Conservation (phyloP, 1,140 invertebrate genomes). For the honey bee (Apis mellifera) region Amel_HAv3.1 CM009937.2:9546001-9546500, state of each 20-base stretch:
- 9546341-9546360: background rate
- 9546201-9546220: background rate
- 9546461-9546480: background rate
- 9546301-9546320: background rate
- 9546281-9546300: background rate
- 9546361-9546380: conserved; percentile 21
- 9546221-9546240: background rate
- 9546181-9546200: background rate
- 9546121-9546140: background rate
- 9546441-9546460: conserved; percentile 5
- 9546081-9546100: too few species aligned
- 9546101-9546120: too few species aligned
- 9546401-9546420: conserved; percentile 47
- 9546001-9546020: background rate
- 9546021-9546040: conserved; percentile 1
- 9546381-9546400: conserved; percentile 25
- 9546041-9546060: too few species aligned
- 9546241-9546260: background rate
- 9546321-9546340: background rate
- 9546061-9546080: too few species aligned
- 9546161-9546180: background rate
- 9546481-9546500: background rate
- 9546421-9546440: conserved; percentile 7
- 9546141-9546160: too few species aligned
- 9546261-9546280: conserved; percentile 12